Evolutionary conservation across 2,113 vertebrate species (phyloP), one percentile per base, ranked within the genome.

Genomic region (Epinephelus moara): DNA sequence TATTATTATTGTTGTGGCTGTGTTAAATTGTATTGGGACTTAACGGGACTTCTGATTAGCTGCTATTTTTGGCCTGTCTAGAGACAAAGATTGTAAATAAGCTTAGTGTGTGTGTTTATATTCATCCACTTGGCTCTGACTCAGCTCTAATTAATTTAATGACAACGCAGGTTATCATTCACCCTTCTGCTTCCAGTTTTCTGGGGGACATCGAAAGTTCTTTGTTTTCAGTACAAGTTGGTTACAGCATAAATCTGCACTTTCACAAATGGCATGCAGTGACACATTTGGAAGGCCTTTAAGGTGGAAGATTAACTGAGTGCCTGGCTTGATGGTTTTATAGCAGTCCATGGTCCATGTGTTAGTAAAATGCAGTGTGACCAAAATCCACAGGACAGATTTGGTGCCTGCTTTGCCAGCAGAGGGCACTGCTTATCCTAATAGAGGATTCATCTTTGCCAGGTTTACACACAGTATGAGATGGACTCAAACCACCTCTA

Each of bases 81-180:
- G 42, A 49, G 64, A 67, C 45, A 27, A 49, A 33, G 50, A 40
- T 23, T 70, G 30, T 70, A 40, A 23, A 23, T 70, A 13, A 70
- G 68, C 49, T 52, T 33, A 25, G 64, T 67, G 63, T 67, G 45
- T 45, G 59, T 33, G 59, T 7, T 59, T 19, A 40, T 52, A 13
- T 70, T 67, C 42, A 74, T 79, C 70, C 76, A 47, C 63, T 57
- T 57, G 37, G 49, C 66, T 70, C 49, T 49, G 69, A 57, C 14
- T 57, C 63, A 40, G 53, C 63, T 68, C 77, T 70, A 61, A 61
- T 55, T 70, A 70, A 75, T 69, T 75, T 75, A 76, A 79, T 70
- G 76, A 64, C 37, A 64, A 23, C 13, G 40, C 66, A 76, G 18
- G 30, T 61, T 33, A 61, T 79, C 75, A 37, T 56, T 37, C 57